Evolutionary conservation across 1,140 invertebrate genomes (phyloP), one percentile per base, ranked within the genome.

Genomic region (Halictus rubicundus): DNA sequence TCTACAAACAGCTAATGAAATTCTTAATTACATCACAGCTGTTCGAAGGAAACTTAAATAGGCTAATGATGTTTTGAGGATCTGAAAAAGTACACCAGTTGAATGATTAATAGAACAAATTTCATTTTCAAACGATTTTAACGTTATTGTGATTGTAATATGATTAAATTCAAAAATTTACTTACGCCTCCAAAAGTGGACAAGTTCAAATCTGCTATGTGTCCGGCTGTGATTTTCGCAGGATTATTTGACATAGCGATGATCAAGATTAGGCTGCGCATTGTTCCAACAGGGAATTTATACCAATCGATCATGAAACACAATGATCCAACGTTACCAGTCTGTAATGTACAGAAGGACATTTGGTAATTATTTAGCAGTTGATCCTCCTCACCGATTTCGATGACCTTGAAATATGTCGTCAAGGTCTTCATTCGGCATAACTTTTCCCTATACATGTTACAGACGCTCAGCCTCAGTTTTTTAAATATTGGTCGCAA

Each of bases 251-350:
- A 81, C 19, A 82, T 82, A 19, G 74, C 71, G 10, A 89, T 87
- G 2, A 89, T 69, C 32, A 90, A 63, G 6, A 90, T 42, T 16
- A 90, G 25, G 37, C 63, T 75, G 0, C 68, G 79, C 42, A 81
- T 37, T 16, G 77, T 70, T n/a, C 80, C 83, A 19, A 23, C 42
- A n/a, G 87, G 79, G 21, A 90, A 68, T 7, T 71, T 9, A 32
- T 89, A 85, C 89, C 89, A 89, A 60, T 85, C 65, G 5, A 85
- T 89, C 80, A 77, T 82, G 9, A 87, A 84, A 32, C 87, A 83
- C 3, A 66, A 76, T 19, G 59, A 14, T 32, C 88, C 89, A 10
- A 90, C 68, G 21, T 68, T 69, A 59, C 66, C 78, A 37, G 83
- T 87, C 89, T 90, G 42, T 63, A n/a, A n/a, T n/a, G n/a, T n/a